A percentile compares a stretch with the other conserved stretches of the same genome.
phyloP scores from a whole-genome alignment of 2,797 vertebrate genomes.

The Novumbra hubbsi region DNA sequence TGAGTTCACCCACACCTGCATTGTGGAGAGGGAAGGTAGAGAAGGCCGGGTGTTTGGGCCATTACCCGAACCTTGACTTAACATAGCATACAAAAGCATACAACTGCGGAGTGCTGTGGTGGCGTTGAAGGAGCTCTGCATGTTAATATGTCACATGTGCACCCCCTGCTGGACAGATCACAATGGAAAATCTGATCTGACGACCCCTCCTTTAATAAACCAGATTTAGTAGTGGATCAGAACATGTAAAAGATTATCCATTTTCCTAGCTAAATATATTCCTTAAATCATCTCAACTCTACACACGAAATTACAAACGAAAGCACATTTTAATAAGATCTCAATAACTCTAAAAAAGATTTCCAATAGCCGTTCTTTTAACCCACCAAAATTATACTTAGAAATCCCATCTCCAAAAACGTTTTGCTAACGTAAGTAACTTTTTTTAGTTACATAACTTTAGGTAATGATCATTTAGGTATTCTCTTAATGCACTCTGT shows the following conservation, averaged over 20 bases:
- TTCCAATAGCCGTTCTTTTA: background rate
- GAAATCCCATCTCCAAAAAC: too few species aligned
- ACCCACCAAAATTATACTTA: too few species aligned
- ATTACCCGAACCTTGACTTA: background rate
- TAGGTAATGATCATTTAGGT: too few species aligned
- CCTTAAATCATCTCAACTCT: background rate
- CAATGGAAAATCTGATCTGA: too few species aligned
- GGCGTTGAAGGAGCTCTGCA: background rate
- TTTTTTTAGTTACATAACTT: too few species aligned
- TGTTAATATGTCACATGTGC: conserved; percentile 7
- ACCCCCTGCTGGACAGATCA: conserved; percentile 41
- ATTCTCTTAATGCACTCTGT: background rate
- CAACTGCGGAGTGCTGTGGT: background rate
- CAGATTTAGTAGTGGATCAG: background rate
- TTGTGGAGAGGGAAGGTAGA: conserved; percentile 11
- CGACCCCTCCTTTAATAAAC: background rate
- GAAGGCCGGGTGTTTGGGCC: background rate
- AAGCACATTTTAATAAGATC: too few species aligned
- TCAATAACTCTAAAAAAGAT: background rate
- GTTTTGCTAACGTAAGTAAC: too few species aligned
- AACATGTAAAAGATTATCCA: background rate
- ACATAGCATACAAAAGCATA: background rate
- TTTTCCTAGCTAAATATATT: background rate
- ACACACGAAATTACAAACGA: too few species aligned
- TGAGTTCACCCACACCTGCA: conserved; percentile 83